These are phyloP conservation scores for Cydia amplana DNA, from an alignment of 1,140 invertebrate genomes.

Conservation along the genomic window DNA sequence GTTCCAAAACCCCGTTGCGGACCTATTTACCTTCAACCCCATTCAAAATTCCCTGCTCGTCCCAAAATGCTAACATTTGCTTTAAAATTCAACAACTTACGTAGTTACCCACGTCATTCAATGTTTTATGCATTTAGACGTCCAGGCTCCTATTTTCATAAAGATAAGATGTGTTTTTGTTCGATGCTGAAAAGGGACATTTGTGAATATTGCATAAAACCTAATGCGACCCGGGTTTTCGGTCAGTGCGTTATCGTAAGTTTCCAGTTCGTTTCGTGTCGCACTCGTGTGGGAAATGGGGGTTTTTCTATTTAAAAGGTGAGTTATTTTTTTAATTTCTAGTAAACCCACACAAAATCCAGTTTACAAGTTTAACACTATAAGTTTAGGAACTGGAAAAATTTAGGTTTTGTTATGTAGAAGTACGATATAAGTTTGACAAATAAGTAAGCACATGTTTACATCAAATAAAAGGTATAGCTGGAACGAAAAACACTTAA, in stretches of 20 bases:
- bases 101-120: constrained; percentile 55
- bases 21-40: constrained; percentile 4
- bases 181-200: constrained; percentile 36
- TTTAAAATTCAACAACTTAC: constrained; percentile 69
- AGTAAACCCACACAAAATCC: neutral
- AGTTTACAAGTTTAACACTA: too few relatives aligned
- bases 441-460: too few relatives aligned
- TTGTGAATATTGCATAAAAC: constrained; percentile 62
- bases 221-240: constrained; percentile 47
- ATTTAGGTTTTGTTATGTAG: too few relatives aligned
- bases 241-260: constrained; percentile 50
- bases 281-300: constrained; percentile 50
- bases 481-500: too few relatives aligned
- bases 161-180: constrained; percentile 41
- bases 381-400: too few relatives aligned
- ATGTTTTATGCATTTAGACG: constrained; percentile 68
- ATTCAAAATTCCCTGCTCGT: constrained; percentile 17
- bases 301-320: constrained; percentile 58
- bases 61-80: constrained; percentile 37
- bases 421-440: too few relatives aligned
- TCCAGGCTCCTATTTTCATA: constrained; percentile 38
- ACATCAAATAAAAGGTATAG: too few relatives aligned
- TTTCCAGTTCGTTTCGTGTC: constrained; percentile 39
- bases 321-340: constrained; percentile 39
- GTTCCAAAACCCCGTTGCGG: constrained; percentile 10